Base-by-base conservation (phyloP, 2,113 vertebrate species). In the Toxostoma redivivum region DNA sequence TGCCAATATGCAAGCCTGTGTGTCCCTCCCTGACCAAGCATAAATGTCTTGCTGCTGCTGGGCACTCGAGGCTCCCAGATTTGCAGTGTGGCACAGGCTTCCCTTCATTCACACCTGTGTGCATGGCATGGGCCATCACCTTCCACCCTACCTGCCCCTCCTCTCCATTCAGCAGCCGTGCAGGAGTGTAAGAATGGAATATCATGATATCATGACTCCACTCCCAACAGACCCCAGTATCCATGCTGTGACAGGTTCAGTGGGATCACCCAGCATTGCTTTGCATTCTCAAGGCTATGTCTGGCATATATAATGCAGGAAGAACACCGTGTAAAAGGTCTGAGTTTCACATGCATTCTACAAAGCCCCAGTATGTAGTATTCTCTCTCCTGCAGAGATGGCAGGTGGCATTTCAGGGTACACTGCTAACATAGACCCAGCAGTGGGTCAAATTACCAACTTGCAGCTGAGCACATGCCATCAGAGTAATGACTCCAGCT, bases 401-500 rank as follows among this genome's bases (percentile, higher is more conserved):
- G 70, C 77, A 47, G 4, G 1, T 30, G 61, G 48, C 53, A 69
- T 90, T 94, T 71, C 87, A 85, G 73, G 45, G 33, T 40, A 24
- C 22, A 1, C 30, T n/a, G 78, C 53, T 85, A 60, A 64, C 77
- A 44, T 0, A 62, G 48, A 47, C 22, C 38, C 48, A 82, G 61
- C 62, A 33, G 44, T 4, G 33, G 57, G 50, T 93, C 71, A 48
- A 2, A 57, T 96, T 96, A 90, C 90, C 16, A 50, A 3, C 37
- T 65, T 31, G 42, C 19, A 85, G 48, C 81, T 21, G 45, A 72
- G 88, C 50, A 71, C 79, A 58, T 53, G 61, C 70, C 31, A 85
- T 91, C 70, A 30, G n/a, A 71, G 27, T 91, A 89, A 89, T 86
- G 56, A 91, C 69, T 82, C n/a, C 48, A 51, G 74, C 90, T 94